These are phyloP conservation scores for Chelonoidis abingdonii DNA, from an alignment of 2,113 vertebrate genomes.

Conservation along the genomic window DNA sequence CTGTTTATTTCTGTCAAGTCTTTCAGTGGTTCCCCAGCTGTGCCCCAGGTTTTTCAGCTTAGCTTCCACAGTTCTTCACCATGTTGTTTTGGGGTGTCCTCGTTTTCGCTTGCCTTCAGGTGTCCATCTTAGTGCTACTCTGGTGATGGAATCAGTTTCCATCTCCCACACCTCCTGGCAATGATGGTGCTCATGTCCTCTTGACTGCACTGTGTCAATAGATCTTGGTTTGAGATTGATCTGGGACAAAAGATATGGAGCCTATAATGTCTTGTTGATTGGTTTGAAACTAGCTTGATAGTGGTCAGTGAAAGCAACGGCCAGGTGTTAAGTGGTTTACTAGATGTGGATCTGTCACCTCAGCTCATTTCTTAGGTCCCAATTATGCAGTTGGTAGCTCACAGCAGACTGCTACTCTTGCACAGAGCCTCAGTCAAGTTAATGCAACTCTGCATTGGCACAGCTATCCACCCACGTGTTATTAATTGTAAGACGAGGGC, in stretches of 20 bases:
- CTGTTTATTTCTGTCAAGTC: too few species aligned
- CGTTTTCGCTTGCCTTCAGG: too few species aligned
- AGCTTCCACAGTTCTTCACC: too few species aligned
- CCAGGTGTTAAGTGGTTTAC: neutral
- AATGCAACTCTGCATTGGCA: neutral
- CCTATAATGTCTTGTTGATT: neutral
- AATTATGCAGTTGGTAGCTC: neutral
- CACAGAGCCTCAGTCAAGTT: neutral
- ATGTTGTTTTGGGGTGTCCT: too few species aligned
- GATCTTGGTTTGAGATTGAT: too few species aligned
- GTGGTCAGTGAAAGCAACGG: neutral
- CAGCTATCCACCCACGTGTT: neutral
- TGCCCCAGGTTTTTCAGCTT: too few species aligned
- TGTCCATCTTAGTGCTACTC: too few species aligned
- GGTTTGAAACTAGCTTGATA: neutral
- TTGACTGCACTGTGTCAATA: too few species aligned
- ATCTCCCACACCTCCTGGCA: too few species aligned
- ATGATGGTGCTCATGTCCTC: too few species aligned
- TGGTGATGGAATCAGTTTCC: too few species aligned
- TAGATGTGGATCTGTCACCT: neutral
- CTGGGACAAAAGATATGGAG: neutral
- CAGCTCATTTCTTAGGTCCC: neutral
- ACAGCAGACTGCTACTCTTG: neutral
- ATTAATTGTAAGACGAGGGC: neutral
- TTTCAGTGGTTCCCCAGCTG: too few species aligned